Evolutionary conservation across 2,113 vertebrate genomes (phyloP), one percentile per base, ranked within the genome.

Genomic region (Uria aalge): DNA sequence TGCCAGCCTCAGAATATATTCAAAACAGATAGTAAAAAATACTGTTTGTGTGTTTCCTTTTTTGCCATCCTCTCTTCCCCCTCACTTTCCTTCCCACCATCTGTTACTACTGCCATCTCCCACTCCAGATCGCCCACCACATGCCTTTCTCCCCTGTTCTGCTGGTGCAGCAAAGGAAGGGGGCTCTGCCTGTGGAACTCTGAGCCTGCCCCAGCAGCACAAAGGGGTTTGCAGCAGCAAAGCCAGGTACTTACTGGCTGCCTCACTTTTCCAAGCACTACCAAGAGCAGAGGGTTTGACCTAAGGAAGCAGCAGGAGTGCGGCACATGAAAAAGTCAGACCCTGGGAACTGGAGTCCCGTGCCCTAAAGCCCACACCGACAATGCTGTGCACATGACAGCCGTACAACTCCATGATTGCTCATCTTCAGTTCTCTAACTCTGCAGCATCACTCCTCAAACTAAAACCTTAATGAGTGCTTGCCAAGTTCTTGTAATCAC

Each of bases 401-500:
- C 43, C 7, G 0, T 32, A 47, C 30, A 69, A 56, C 59, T 93
- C 74, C 56, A n/a, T 1, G 11, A 66, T 34, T 95, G 93, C 88
- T 96, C 93, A 66, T 88, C 94, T 89, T 72, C 87, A 92, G 73
- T 87, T 66, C 77, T 92, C n/a, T 80, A 67, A 83, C 55, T 92
- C 91, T 50, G 66, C 72, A 87, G 77, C 86, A 75, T 87, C 88
- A 77, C 75, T 93, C 38, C 62, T 82, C 87, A 96, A 59, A 85
- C 84, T 91, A 90, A 96, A 97, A 95, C 77, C 86, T 89, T 91
- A 94, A 92, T 91, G 84, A 85, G 12, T 62, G 36, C 77, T 85
- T 96, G 97, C 95, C 97, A 95, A 92, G 91, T 92, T 91, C 84
- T 78, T 92, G 91, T 95, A 94, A 91, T 97, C 88, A 92, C 86